Evolutionary conservation across 2,113 vertebrate genomes (phyloP), one percentile per base, ranked within the genome.

Genomic region (Elaphurus davidianus): DNA sequence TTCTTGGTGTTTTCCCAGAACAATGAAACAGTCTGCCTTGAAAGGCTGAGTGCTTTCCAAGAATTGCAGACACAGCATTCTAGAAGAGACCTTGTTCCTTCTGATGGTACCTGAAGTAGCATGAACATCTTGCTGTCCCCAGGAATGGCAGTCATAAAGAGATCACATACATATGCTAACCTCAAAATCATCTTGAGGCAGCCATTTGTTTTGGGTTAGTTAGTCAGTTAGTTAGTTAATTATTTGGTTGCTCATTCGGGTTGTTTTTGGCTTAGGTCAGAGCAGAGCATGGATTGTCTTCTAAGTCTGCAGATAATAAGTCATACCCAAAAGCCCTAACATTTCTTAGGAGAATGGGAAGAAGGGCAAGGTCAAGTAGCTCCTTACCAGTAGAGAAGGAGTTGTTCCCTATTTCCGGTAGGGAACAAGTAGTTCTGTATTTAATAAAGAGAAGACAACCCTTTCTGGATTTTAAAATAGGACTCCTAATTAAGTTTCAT

Each of bases 401-500:
- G 16, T 54, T 17, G 52, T 54, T 19, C 52, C 43, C 16, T 64
- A 5, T 64, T 82, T 91, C 33, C 59, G 79, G 27, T 19, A 81
- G 25, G 57, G 15, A 94, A 89, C 30, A 83, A 94, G 50, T 30
- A 36, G 43, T 45, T 84, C 45, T 95, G 36, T 55, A 43, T 54
- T 91, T 25, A 95, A 79, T 21, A 93, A 78, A 94, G 88, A 40
- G 25, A 47, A 97, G 67, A 11, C 7, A 50, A 52, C 43, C 6
- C 11, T 17, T 87, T 93, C 74, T 87, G 84, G n/a, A 90, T 92
- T 95, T 87, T 71, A 87, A 93, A 96, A 57, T 84, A 40, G 47
- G n/a, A 13, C 16, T 93, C 36, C 71, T 60, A 84, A 71, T 92
- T 96, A 94, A 71, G 54, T 96, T 95, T 96, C 87, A 47, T 54